Conservation (phyloP, 2,113 vertebrate genomes). For the Chloroceryle aenea region DNA sequence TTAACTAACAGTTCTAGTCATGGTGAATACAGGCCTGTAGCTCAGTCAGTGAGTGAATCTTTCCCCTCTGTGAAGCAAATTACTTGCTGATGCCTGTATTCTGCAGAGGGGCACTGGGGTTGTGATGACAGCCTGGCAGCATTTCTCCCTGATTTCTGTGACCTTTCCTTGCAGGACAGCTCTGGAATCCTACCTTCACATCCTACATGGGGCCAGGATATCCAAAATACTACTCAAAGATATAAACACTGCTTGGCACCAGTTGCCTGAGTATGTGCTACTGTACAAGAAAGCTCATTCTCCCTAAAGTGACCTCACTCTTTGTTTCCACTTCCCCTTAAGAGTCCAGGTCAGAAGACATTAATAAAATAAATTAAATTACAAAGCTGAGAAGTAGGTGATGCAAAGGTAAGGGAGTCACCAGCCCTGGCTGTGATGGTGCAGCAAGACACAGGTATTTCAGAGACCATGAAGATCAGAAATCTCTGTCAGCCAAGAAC, state of each 20-base stretch:
- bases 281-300: background rate
- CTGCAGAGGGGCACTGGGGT: background rate
- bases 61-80: background rate
- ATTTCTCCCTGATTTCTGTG: background rate
- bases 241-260: background rate
- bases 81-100: background rate
- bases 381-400: background rate
- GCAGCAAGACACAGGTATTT: background rate
- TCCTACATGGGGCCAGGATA: background rate
- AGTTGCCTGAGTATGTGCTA: rapidly evolving
- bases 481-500: background rate
- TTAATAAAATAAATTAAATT: background rate
- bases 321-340: background rate
- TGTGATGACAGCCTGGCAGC: background rate
- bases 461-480: background rate
- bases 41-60: background rate
- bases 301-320: background rate
- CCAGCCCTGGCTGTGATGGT: background rate
- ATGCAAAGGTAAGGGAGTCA: background rate
- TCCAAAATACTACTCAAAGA: background rate
- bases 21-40: background rate
- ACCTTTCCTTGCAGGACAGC: background rate
- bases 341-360: background rate
- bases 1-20: background rate
- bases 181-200: background rate